A percentile compares a stretch with the other conserved stretches of the same genome.
phyloP scores from a whole-genome alignment of 2,113 vertebrate genomes.

The Loxodonta africana region DNA sequence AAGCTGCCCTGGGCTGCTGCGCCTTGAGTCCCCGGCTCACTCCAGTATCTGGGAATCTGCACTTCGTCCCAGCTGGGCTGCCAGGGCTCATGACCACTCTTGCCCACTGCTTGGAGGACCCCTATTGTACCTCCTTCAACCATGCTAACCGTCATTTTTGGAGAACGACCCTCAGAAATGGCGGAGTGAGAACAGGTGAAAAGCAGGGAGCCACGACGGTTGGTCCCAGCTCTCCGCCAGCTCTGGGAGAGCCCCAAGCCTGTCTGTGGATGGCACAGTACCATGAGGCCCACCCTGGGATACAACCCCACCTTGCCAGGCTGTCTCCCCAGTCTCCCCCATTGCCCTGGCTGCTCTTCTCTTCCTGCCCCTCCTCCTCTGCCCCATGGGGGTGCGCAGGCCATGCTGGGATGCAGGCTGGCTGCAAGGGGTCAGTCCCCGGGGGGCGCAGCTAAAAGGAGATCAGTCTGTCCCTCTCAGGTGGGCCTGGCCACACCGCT shows the following conservation, averaged over 20 bases:
- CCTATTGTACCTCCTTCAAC: not conserved
- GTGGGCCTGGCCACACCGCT: not conserved
- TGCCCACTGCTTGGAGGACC: accelerated
- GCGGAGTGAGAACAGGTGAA: accelerated
- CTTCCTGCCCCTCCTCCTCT: not conserved
- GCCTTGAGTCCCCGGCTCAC: no score
- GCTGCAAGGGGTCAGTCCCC: not conserved
- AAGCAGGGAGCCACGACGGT: accelerated
- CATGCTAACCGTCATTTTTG: accelerated
- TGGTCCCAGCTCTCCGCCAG: not conserved
- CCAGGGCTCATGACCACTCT: accelerated
- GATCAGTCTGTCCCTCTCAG: not conserved
- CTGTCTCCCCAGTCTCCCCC: no score
- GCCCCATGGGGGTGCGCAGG: not conserved
- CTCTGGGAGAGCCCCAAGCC: not conserved
- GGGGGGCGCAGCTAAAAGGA: not conserved
- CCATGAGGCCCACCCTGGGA: not conserved
- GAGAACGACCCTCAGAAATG: accelerated
- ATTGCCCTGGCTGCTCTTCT: no score
- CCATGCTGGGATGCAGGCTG: not conserved
- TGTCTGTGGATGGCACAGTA: accelerated
- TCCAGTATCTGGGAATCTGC: no score
- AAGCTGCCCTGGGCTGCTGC: no score
- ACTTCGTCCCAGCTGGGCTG: not conserved
- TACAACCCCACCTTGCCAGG: no score